Percentiles rank a stretch among this genome's conserved stretches.
Conservation (phyloP, 2,888 invertebrate species). For the Megalurothrips usitatus region DNA sequence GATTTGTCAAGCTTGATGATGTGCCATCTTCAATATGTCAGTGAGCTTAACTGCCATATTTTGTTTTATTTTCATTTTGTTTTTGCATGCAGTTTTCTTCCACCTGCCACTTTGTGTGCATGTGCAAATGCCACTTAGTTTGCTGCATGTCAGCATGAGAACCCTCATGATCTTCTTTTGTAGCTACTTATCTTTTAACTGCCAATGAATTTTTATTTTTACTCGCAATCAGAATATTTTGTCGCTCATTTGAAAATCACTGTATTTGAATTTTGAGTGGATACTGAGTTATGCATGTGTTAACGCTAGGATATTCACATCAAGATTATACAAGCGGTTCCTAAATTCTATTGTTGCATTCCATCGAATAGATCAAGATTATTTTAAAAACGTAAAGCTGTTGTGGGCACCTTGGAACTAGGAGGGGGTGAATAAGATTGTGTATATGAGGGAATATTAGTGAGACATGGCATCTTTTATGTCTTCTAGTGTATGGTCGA, state of each 20-base stretch:
- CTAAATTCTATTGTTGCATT: constrained; percentile 6
- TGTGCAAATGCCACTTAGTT: background rate
- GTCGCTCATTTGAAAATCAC: constrained; percentile 38
- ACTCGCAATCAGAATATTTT: constrained; percentile 35
- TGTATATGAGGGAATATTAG: constrained; percentile 6
- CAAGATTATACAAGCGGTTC: constrained; percentile 39
- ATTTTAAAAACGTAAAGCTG: constrained; percentile 1
- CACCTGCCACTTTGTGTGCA: constrained; percentile 2
- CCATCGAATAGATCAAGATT: background rate
- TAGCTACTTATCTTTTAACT: constrained; percentile 31
- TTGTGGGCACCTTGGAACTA: constrained; percentile 10
- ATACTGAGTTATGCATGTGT: constrained; percentile 39
- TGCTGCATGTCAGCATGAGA: constrained; percentile 3
- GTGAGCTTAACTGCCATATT: background rate
- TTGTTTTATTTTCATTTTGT: background rate
- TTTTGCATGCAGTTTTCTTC: constrained; percentile 4
- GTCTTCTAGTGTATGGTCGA: background rate
- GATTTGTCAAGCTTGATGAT: background rate
- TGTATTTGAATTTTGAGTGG: constrained; percentile 42
- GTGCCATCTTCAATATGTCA: background rate
- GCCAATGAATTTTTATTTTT: constrained; percentile 35
- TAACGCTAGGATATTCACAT: constrained; percentile 40
- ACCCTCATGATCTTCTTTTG: constrained; percentile 28
- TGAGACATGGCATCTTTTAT: background rate
- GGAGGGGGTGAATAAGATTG: background rate